Evolutionary conservation across 2,888 invertebrate genomes (phyloP).

Genomic region (Sipha maydis): DNA sequence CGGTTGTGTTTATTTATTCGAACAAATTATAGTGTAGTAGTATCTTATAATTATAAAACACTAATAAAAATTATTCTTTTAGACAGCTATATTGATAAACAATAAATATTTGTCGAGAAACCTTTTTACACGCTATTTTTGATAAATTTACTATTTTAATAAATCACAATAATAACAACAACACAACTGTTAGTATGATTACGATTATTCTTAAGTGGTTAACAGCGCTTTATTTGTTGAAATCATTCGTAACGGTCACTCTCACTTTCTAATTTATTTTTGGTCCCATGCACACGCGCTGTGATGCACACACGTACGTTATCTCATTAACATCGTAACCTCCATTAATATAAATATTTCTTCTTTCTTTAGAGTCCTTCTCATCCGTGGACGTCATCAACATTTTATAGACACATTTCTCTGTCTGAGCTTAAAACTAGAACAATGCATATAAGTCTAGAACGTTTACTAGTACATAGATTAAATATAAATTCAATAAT

Average conservation of each 20-base stretch:
- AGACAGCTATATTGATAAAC: too few species aligned
- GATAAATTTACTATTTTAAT: background rate
- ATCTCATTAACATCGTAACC: slow-evolving; percentile 38
- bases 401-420: slow-evolving; percentile 6
- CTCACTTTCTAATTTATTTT: slow-evolving; percentile 39
- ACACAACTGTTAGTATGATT: background rate
- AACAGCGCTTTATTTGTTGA: background rate
- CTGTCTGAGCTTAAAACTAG: background rate
- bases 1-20: too few species aligned
- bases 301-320: background rate
- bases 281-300: background rate
- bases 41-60: too few species aligned
- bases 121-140: background rate
- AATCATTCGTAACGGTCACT: slow-evolving; percentile 28
- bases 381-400: background rate
- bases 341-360: background rate
- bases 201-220: slow-evolving; percentile 23
- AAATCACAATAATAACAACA: background rate
- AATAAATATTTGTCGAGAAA: too few species aligned
- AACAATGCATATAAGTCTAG: too few species aligned
- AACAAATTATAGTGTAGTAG: too few species aligned
- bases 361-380: background rate
- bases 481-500: too few species aligned
- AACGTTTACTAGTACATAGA: too few species aligned
- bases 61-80: too few species aligned